Conservation (phyloP, 2,888 invertebrate species). For the Megalurothrips usitatus region DNA sequence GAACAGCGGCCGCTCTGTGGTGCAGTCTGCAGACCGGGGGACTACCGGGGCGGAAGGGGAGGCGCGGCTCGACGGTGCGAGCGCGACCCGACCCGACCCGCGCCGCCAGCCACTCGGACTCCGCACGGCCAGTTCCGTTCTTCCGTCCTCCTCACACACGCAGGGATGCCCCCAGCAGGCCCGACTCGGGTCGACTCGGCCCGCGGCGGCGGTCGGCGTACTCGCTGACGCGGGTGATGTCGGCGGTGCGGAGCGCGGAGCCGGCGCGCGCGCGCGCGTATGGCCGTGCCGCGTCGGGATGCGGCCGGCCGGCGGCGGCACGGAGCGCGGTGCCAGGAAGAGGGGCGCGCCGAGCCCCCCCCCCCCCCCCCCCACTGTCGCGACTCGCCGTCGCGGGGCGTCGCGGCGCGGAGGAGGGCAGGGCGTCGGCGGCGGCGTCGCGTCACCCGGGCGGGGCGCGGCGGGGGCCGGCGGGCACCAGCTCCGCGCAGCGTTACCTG, state of each 20-base stretch:
- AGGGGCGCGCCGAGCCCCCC: too few species aligned
- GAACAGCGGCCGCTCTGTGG: neutral
- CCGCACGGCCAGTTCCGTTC: too few species aligned
- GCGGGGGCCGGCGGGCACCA: neutral
- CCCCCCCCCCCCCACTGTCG: too few species aligned
- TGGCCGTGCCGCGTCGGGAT: neutral
- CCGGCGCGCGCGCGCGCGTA: neutral
- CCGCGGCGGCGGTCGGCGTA: neutral
- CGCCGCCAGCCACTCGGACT: neutral
- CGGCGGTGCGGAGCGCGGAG: neutral
- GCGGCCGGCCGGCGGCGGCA: neutral
- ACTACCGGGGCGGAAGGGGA: conserved; percentile 1
- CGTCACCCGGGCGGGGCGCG: neutral
- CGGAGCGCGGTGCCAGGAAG: too few species aligned
- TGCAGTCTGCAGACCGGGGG: neutral
- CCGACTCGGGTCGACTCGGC: neutral
- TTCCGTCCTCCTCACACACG: too few species aligned
- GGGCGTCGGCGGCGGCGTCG: neutral
- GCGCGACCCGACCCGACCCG: neutral
- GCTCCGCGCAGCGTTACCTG: too few species aligned
- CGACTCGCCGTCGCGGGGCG: too few species aligned
- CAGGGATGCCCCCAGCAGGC: too few species aligned
- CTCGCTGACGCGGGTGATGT: neutral
- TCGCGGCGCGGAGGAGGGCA: too few species aligned
- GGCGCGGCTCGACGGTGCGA: neutral